These are phyloP conservation scores for Hippocampus abdominalis DNA, from an alignment of 2,113 vertebrate genomes.

Conservation along the genomic window DNA sequence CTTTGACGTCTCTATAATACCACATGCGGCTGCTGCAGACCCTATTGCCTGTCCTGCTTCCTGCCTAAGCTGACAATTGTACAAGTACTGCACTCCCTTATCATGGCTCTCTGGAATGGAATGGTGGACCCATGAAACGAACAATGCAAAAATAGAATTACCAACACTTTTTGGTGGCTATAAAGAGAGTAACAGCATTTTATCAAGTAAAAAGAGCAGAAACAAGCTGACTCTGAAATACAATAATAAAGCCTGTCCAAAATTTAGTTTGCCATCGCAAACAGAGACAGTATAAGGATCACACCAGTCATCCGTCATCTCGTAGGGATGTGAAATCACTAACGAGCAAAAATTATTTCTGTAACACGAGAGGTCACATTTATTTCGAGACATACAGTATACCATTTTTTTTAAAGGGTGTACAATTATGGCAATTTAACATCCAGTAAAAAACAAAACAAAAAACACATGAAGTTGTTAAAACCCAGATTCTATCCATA, in stretches of 20 bases:
- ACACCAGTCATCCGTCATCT: conserved; percentile 13
- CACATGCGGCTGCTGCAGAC: conserved; percentile 48
- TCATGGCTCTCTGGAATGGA: conserved; percentile 26
- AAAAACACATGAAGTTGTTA: not conserved
- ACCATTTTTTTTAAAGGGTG: not conserved
- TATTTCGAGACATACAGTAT: not conserved
- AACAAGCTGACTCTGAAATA: not conserved
- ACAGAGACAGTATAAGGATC: too few species aligned
- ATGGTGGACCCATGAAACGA: conserved; percentile 32
- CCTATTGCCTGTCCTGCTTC: conserved; percentile 28
- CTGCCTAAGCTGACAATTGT: conserved; percentile 43
- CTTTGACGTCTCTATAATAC: conserved; percentile 70
- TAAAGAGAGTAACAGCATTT: not conserved
- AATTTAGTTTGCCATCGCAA: not conserved
- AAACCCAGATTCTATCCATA: conserved; percentile 42
- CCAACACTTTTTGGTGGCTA: not conserved
- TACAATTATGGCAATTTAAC: too few species aligned
- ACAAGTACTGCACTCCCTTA: conserved; percentile 30
- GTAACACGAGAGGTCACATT: not conserved
- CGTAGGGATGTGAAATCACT: conserved; percentile 7
- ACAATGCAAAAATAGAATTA: not conserved
- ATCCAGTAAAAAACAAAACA: too few species aligned
- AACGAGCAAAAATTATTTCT: conserved; percentile 16
- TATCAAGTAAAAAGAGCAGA: not conserved
- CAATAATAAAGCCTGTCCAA: not conserved